These are phyloP conservation scores for Pandemis corylana DNA, from an alignment of 2,888 invertebrate species.

Conservation along the genomic window DNA sequence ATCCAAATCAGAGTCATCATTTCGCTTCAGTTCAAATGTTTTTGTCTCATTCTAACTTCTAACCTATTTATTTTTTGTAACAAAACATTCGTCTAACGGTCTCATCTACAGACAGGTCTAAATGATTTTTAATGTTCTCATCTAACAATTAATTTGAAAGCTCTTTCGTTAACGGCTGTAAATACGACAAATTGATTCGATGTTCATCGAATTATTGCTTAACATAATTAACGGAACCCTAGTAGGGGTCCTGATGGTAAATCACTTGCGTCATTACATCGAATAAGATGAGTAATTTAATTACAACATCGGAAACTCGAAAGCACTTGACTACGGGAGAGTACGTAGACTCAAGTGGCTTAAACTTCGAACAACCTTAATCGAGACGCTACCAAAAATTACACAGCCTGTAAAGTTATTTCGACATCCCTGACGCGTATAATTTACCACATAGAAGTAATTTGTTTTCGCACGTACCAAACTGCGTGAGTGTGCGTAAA, in stretches of 20 bases:
- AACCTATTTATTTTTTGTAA: background rate
- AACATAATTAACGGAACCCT: constrained; percentile 45
- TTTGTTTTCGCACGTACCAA: background rate
- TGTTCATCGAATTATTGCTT: constrained; percentile 40
- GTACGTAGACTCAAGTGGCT: constrained; percentile 52
- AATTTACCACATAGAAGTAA: constrained; percentile 13
- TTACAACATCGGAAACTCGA: constrained; percentile 66
- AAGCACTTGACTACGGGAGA: constrained; percentile 51
- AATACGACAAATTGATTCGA: constrained; percentile 44
- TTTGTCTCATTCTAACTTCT: background rate
- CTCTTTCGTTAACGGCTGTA: constrained; percentile 37
- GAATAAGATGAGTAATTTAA: constrained; percentile 68
- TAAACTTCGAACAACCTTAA: constrained; percentile 45
- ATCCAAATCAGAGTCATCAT: too few species aligned
- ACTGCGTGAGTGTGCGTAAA: constrained; percentile 22
- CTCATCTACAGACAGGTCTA: background rate
- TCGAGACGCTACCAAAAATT: constrained; percentile 23
- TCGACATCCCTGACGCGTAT: constrained; percentile 18
- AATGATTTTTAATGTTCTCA: constrained; percentile 1
- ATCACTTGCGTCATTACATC: constrained; percentile 65
- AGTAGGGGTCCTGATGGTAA: constrained; percentile 52
- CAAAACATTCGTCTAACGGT: background rate
- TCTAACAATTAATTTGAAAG: constrained; percentile 25
- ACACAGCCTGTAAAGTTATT: constrained; percentile 22
- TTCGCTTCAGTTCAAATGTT: background rate